Conservation (phyloP, 2,113 vertebrate species). For the Lagopus muta region DNA sequence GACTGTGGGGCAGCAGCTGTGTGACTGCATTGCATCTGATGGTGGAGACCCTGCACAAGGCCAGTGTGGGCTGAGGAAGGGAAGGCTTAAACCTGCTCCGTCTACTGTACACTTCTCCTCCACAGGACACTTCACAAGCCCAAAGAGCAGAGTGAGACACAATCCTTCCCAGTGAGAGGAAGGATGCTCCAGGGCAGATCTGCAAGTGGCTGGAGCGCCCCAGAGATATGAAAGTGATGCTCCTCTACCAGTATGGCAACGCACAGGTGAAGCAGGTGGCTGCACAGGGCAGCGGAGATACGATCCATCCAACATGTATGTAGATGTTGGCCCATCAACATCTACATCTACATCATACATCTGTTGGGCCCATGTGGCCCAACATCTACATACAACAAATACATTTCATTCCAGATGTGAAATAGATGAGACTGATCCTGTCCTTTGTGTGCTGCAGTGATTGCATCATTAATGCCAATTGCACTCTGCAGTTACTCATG, state of each 20-base stretch:
- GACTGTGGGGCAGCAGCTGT: background rate
- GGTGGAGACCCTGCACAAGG: fast-evolving
- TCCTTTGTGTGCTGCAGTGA: background rate
- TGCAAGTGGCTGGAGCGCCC: fast-evolving
- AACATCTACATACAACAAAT: background rate
- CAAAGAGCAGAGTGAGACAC: background rate
- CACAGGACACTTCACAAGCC: background rate
- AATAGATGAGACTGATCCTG: background rate
- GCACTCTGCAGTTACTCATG: slow-evolving; percentile 17
- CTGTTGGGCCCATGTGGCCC: too few relatives aligned
- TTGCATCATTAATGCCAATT: slow-evolving; percentile 38
- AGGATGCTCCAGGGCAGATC: fast-evolving
- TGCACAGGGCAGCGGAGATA: background rate
- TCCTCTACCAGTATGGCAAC: fast-evolving
- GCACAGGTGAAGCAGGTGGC: fast-evolving
- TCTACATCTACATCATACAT: too few relatives aligned
- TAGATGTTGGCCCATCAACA: too few relatives aligned
- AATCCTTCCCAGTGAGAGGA: background rate
- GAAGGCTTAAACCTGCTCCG: background rate
- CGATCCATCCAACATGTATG: background rate
- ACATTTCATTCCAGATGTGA: background rate
- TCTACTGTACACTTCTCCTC: background rate
- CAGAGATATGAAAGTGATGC: background rate
- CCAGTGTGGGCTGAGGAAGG: background rate
- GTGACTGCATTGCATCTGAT: background rate